Evolutionary conservation across 2,797 vertebrate species (phyloP).

Genomic region (Argyrosomus regius): DNA sequence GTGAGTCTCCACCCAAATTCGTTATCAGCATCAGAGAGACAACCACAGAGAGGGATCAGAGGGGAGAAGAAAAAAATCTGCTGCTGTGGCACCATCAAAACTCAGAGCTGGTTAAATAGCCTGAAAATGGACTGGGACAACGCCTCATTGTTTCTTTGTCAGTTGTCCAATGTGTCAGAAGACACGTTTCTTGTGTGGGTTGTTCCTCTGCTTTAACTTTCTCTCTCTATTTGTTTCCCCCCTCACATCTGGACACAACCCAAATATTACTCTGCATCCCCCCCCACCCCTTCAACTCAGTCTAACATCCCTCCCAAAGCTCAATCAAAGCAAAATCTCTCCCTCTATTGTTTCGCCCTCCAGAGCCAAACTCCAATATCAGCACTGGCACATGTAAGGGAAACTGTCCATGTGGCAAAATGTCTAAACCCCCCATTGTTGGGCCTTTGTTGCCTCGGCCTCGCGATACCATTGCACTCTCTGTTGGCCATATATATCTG

Average conservation of each 20-base stretch:
- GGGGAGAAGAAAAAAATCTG: constrained; percentile 11
- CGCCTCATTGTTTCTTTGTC: constrained; percentile 9
- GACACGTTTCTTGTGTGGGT: constrained; percentile 31
- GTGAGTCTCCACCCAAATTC: constrained; percentile 8
- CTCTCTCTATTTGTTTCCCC: constrained; percentile 57
- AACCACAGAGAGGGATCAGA: constrained; percentile 6
- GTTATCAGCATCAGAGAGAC: constrained; percentile 27
- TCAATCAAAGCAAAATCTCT: constrained; percentile 88
- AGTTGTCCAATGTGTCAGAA: not conserved
- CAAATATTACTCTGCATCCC: constrained; percentile 59
- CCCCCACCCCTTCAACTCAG: constrained; percentile 14
- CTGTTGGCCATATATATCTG: constrained; percentile 85
- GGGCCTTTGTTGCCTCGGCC: constrained; percentile 79
- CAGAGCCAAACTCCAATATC: constrained; percentile 85
- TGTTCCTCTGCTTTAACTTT: constrained; percentile 36
- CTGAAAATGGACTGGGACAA: not conserved
- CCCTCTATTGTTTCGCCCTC: constrained; percentile 76
- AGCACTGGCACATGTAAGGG: constrained; percentile 84
- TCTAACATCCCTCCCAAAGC: constrained; percentile 73
- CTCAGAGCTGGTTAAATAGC: not conserved
- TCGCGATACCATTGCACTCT: constrained; percentile 54
- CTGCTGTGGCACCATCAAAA: constrained; percentile 5
- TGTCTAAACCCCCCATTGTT: constrained; percentile 86
- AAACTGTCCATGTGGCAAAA: constrained; percentile 91
- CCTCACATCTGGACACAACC: constrained; percentile 48